Percentiles rank a stretch among this genome's conserved stretches.
These are phyloP conservation scores for Ammospiza maritima DNA, from an alignment of 2,797 vertebrate species.

Conservation along the genomic window DNA sequence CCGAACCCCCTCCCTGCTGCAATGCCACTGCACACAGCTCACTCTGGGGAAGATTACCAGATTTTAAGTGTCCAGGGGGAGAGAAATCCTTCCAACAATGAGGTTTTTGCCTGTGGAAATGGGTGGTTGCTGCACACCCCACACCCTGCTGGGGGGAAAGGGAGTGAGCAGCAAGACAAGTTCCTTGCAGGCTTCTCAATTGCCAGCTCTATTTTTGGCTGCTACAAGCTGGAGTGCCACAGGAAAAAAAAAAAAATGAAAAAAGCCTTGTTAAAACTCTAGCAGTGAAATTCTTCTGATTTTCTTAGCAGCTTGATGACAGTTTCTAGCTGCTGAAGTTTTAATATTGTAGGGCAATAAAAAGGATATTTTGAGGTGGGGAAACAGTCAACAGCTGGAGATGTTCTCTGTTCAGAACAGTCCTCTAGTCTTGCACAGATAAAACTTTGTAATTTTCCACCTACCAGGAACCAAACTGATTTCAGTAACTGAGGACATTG, in stretches of 20 bases:
- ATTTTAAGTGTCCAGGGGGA: neutral
- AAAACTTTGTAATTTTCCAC: neutral
- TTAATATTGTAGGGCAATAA: neutral
- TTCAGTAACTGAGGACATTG: neutral
- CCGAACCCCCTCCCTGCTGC: accelerated
- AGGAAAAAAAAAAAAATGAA: neutral
- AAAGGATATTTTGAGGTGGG: neutral
- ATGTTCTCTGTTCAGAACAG: too few species aligned
- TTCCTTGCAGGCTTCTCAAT: neutral
- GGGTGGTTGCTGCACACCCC: neutral
- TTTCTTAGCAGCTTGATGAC: neutral
- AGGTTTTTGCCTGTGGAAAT: neutral
- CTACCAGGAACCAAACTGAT: neutral
- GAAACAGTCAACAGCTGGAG: neutral
- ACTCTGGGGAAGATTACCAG: neutral
- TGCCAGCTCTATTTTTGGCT: neutral
- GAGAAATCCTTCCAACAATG: neutral
- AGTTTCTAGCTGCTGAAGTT: constrained; percentile 4
- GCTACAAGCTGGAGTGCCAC: neutral
- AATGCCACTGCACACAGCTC: accelerated
- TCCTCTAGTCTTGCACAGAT: neutral
- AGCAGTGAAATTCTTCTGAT: neutral
- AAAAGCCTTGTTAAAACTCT: neutral
- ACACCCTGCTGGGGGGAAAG: neutral
- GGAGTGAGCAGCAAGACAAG: neutral